Evolutionary conservation across 2,888 invertebrate genomes (phyloP).

Genomic region (Nephrotoma appendiculata): DNA sequence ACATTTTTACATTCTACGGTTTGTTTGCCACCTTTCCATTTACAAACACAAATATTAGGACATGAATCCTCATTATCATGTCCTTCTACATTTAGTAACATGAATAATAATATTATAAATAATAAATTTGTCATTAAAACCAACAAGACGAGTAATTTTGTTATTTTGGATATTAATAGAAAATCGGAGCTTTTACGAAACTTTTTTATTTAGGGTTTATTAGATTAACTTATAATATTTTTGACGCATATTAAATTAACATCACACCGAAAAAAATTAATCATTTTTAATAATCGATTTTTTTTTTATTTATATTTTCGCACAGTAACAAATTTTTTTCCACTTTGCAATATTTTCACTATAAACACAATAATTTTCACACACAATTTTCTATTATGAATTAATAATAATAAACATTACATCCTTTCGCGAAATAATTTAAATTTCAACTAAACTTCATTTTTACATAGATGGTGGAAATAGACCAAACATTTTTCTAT

Average conservation of each 20-base stretch:
- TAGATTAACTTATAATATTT: background rate
- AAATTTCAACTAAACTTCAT: background rate
- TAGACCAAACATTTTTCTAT: background rate
- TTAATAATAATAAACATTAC: background rate
- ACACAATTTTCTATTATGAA: background rate
- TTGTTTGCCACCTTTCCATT: slow-evolving; percentile 3
- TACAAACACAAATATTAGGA: slow-evolving; percentile 51
- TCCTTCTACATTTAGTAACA: background rate
- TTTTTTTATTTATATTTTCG: background rate
- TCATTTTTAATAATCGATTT: background rate
- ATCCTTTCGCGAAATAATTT: background rate
- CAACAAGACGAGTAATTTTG: background rate
- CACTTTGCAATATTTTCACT: background rate
- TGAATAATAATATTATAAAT: background rate
- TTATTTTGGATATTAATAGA: background rate
- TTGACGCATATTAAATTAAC: background rate
- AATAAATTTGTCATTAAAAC: slow-evolving; percentile 3
- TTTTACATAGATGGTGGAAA: background rate
- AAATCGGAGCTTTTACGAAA: background rate
- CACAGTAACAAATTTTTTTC: background rate
- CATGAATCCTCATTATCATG: slow-evolving; percentile 1
- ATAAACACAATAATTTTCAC: background rate
- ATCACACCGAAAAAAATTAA: background rate
- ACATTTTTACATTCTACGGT: slow-evolving; percentile 46
- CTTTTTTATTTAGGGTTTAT: background rate